These are phyloP conservation scores for Liasis olivaceus DNA, from an alignment of 2,797 vertebrate genomes.

Conservation along the genomic window DNA sequence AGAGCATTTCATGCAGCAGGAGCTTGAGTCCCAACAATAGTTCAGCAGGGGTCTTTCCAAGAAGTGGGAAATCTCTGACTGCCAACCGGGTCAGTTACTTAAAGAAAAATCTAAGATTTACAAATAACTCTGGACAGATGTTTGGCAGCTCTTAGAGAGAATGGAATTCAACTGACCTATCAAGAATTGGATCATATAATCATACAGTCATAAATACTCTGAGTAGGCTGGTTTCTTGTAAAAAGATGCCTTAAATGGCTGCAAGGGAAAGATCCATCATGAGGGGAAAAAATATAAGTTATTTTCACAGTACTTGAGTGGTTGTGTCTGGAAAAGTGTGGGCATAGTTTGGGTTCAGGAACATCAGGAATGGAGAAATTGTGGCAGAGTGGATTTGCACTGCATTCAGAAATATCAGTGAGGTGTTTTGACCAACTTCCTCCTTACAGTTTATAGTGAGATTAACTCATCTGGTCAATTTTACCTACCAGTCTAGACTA, in stretches of 20 bases:
- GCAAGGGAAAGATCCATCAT: background rate
- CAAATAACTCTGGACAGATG: background rate
- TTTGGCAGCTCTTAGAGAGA: background rate
- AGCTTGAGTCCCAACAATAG: background rate
- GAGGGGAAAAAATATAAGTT: background rate
- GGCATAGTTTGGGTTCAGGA: background rate
- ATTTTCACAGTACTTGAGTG: background rate
- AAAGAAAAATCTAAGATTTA: background rate
- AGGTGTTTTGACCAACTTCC: too few species aligned
- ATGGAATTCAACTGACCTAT: background rate
- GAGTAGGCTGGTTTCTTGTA: background rate
- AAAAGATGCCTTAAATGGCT: background rate
- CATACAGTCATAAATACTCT: background rate
- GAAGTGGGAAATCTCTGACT: background rate
- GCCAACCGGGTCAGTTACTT: background rate
- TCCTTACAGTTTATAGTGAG: background rate
- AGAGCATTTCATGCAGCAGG: background rate
- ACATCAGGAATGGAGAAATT: background rate
- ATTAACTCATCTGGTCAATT: background rate
- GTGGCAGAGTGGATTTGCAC: background rate
- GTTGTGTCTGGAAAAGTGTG: background rate
- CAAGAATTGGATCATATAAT: background rate
- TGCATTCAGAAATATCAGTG: background rate
- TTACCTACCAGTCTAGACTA: too few species aligned
- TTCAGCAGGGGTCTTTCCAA: too few species aligned